These are phyloP conservation scores for Andrena hattorfiana DNA, from an alignment of 2,888 invertebrate species.

Conservation along the genomic window DNA sequence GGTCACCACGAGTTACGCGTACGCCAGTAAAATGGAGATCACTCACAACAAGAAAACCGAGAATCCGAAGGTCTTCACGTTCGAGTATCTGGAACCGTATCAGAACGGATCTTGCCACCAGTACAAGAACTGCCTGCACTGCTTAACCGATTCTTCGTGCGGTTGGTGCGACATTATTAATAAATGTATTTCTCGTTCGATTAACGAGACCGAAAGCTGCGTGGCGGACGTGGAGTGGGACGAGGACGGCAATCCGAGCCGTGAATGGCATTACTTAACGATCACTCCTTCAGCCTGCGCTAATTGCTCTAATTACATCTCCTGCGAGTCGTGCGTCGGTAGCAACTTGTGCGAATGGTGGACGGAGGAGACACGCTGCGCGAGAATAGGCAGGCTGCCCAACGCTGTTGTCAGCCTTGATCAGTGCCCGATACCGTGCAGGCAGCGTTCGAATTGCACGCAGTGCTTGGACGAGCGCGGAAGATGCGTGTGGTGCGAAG, in stretches of 20 bases:
- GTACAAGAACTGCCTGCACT: constrained; percentile 94
- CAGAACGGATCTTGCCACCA: constrained; percentile 91
- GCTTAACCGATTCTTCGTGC: constrained; percentile 94
- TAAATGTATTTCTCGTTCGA: constrained; percentile 89
- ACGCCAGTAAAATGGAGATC: constrained; percentile 92
- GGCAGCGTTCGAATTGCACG: constrained; percentile 91
- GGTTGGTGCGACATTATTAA: constrained; percentile 96
- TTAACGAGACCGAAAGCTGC: constrained; percentile 89
- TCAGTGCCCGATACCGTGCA: constrained; percentile 93
- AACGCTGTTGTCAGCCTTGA: constrained; percentile 88
- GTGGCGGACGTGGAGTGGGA: constrained; percentile 85
- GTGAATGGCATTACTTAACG: constrained; percentile 92
- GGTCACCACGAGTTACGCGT: constrained; percentile 82
- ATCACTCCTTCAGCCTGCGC: constrained; percentile 93
- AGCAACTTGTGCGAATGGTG: constrained; percentile 96
- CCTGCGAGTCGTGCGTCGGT: constrained; percentile 93
- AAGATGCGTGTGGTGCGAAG: constrained; percentile 98
- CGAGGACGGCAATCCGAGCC: constrained; percentile 86
- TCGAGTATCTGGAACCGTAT: constrained; percentile 95
- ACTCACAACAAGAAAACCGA: constrained; percentile 91
- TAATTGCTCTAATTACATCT: constrained; percentile 95
- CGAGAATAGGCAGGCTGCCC: constrained; percentile 90
- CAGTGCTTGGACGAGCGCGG: constrained; percentile 94
- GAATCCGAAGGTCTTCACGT: constrained; percentile 93
- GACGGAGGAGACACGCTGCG: constrained; percentile 94